These are phyloP conservation scores for Fabriciana adippe DNA, from an alignment of 2,888 invertebrate species.

Conservation along the genomic window DNA sequence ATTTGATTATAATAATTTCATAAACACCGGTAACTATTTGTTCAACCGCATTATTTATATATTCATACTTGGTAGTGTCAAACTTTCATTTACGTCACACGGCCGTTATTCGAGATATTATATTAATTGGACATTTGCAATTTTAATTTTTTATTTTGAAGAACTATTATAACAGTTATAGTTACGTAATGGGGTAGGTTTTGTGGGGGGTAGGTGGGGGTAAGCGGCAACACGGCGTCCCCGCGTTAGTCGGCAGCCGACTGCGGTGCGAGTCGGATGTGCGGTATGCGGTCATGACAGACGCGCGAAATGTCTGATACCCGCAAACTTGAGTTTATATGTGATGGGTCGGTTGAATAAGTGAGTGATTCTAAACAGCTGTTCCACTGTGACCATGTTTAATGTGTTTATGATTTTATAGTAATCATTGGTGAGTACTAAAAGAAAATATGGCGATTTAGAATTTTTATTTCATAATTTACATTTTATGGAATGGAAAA, in stretches of 20 bases:
- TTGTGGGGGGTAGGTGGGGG: conserved; percentile 33
- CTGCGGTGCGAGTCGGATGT: conserved; percentile 60
- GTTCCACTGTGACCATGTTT: conserved; percentile 55
- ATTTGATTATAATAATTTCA: conserved; percentile 5
- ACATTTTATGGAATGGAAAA: neutral
- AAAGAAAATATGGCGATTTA: neutral
- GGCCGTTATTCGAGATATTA: no score
- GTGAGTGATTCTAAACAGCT: conserved; percentile 55
- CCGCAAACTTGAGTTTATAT: conserved; percentile 43
- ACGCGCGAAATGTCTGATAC: conserved; percentile 63
- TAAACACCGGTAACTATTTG: no score
- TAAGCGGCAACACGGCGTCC: conserved; percentile 52
- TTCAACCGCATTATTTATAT: neutral
- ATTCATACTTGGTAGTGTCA: neutral
- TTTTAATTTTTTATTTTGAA: conserved; percentile 11
- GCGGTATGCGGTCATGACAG: conserved; percentile 57
- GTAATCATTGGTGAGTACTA: conserved; percentile 76
- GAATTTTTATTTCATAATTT: neutral
- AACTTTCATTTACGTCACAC: no score
- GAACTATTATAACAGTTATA: conserved; percentile 36
- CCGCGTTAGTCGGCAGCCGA: conserved; percentile 69
- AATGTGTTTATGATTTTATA: conserved; percentile 76
- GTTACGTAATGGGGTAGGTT: conserved; percentile 50
- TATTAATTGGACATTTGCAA: neutral
- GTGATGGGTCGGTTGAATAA: conserved; percentile 59